A percentile compares a stretch with the other conserved stretches of the same genome.
phyloP scores from a whole-genome alignment of 2,797 vertebrate species.

The Enteromius paludinosus region DNA sequence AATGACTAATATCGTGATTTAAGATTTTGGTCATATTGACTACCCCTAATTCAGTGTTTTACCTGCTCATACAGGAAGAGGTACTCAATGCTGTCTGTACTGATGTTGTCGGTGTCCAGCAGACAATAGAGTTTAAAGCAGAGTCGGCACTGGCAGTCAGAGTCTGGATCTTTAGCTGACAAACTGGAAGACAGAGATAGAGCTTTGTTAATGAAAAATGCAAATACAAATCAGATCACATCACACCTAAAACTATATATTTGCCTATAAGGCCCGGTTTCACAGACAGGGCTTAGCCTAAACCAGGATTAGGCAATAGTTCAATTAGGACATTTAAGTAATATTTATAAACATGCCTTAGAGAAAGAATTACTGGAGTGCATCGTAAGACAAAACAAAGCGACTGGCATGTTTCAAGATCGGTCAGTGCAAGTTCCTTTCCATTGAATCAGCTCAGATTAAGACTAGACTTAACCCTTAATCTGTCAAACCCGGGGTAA shows the following conservation, averaged over 20 bases:
- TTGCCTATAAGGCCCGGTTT: not conserved
- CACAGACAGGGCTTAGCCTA: no score
- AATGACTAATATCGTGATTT: not conserved
- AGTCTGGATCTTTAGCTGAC: conserved; percentile 79
- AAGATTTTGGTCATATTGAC: no score
- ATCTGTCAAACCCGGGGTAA: not conserved
- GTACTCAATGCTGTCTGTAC: conserved; percentile 88
- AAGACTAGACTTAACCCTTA: no score
- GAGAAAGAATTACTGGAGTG: no score
- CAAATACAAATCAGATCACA: not conserved
- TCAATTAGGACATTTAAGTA: no score
- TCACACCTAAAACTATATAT: not conserved
- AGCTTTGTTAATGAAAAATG: conserved; percentile 30
- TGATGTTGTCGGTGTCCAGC: conserved; percentile 86
- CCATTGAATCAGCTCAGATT: no score
- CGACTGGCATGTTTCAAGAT: no score
- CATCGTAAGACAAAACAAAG: no score
- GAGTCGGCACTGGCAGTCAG: conserved; percentile 82
- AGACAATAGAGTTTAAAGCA: conserved; percentile 94
- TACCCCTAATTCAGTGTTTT: conserved; percentile 50
- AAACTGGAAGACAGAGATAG: conserved; percentile 73
- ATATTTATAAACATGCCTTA: no score
- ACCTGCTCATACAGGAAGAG: conserved; percentile 95
- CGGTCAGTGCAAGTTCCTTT: no score
- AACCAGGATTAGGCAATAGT: no score